A percentile compares a stretch with the other conserved stretches of the same genome.
Evolutionary conservation across 2,113 vertebrate genomes (phyloP).

Genomic region (Sprattus sprattus): DNA sequence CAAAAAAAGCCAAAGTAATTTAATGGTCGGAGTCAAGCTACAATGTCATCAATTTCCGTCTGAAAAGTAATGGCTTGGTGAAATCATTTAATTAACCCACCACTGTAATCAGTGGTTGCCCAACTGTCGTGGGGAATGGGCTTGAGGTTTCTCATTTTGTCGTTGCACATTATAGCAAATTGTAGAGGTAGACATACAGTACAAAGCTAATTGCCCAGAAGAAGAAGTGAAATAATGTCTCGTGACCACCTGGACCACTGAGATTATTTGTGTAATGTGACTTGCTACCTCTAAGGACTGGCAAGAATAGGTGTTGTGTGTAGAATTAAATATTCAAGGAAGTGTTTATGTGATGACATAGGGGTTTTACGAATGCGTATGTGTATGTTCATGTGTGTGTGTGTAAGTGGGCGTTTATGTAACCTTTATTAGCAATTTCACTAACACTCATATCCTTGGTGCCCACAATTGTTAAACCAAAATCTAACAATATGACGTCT

Average conservation of each 20-base stretch:
- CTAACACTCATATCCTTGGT: too few species aligned
- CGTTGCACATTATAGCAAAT: not conserved
- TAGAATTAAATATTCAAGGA: not conserved
- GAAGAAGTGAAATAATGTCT: not conserved
- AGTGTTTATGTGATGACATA: not conserved
- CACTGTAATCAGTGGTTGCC: not conserved
- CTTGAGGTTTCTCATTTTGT: not conserved
- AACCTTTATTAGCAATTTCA: not conserved
- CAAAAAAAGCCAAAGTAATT: constrained; percentile 16
- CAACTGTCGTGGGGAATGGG: not conserved
- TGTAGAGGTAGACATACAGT: not conserved
- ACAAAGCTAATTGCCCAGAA: not conserved
- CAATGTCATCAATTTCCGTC: constrained; percentile 1
- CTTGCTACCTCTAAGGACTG: not conserved
- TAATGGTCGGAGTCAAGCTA: constrained; percentile 1
- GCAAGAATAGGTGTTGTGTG: not conserved
- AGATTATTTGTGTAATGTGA: not conserved
- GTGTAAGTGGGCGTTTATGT: not conserved
- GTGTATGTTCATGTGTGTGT: not conserved
- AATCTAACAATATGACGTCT: not conserved
- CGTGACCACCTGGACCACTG: not conserved
- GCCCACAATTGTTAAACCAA: not conserved
- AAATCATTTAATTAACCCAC: constrained; percentile 6
- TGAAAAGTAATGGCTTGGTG: not conserved
- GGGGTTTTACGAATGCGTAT: not conserved